phyloP scores from a whole-genome alignment of 2,888 invertebrate species.

The Melikaiella ostensackeni region DNA sequence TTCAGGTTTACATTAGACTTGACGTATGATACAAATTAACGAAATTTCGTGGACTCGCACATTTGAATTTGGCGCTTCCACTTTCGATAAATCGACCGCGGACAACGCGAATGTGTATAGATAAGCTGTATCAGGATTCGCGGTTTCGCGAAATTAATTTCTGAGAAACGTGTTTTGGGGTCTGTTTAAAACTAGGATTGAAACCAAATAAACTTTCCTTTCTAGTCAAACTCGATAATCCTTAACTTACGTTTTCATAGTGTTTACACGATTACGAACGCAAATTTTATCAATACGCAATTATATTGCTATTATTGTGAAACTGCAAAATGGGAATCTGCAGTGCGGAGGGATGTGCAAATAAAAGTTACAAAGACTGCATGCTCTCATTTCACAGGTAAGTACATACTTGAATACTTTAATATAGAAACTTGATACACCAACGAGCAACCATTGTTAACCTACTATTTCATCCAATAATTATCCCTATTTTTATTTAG shows the following conservation, averaged over 20 bases:
- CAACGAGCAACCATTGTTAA: background rate
- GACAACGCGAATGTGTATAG: conserved; percentile 5
- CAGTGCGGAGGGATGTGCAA: conserved; percentile 34
- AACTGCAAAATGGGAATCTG: conserved; percentile 28
- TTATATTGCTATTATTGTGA: background rate
- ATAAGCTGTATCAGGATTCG: background rate
- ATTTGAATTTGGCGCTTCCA: conserved; percentile 22
- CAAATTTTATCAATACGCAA: conserved; percentile 26
- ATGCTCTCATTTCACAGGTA: conserved; percentile 36
- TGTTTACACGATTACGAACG: conserved; percentile 27
- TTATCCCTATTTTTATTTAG: background rate
- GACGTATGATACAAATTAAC: too few relatives aligned
- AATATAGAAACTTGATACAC: background rate
- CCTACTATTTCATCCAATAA: conserved; percentile 12
- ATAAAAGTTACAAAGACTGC: conserved; percentile 39
- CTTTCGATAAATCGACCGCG: background rate
- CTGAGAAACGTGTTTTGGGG: background rate
- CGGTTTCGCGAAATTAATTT: background rate
- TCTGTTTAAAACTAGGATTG: background rate
- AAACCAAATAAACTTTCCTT: conserved; percentile 7
- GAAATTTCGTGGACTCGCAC: too few relatives aligned
- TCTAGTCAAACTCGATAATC: conserved; percentile 1
- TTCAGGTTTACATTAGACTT: too few relatives aligned
- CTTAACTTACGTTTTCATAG: conserved; percentile 11
- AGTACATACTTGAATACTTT: background rate